phyloP scores from a whole-genome alignment of 2,797 vertebrate genomes.

The Gephyroberyx darwinii region DNA sequence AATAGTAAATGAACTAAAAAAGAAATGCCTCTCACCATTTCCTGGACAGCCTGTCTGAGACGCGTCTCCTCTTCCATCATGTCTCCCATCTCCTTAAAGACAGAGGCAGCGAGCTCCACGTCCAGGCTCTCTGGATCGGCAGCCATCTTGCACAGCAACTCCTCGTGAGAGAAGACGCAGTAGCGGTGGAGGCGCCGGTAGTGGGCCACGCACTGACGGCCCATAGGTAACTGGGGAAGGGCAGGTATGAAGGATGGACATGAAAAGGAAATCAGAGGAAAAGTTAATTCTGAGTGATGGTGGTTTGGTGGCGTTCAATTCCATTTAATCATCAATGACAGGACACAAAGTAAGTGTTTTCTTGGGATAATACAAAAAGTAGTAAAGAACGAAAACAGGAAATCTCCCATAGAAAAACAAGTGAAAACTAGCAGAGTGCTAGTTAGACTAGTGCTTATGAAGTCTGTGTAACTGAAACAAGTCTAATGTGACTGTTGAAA shows the following conservation, averaged over 20 bases:
- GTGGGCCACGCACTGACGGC: conserved; percentile 95
- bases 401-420: too few species aligned
- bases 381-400: too few species aligned
- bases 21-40: conserved; percentile 82
- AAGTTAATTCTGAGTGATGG: not conserved
- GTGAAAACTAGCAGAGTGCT: too few species aligned
- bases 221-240: conserved; percentile 88
- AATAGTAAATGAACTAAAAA: not conserved
- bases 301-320: not conserved
- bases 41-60: conserved; percentile 87
- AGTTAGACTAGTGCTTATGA: too few species aligned
- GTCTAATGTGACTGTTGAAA: not conserved
- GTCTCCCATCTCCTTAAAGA: conserved; percentile 92
- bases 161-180: conserved; percentile 98
- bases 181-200: conserved; percentile 94
- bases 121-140: conserved; percentile 95
- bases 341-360: not conserved
- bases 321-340: too few species aligned
- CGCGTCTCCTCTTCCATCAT: conserved; percentile 93
- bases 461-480: not conserved
- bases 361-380: not conserved
- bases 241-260: not conserved
- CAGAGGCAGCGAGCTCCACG: conserved; percentile 93
- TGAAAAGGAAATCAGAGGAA: not conserved
- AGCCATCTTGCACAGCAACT: conserved; percentile 98